These are phyloP conservation scores for Catharus bicknelli DNA, from an alignment of 2,113 vertebrate genomes.

Conservation along the genomic window DNA sequence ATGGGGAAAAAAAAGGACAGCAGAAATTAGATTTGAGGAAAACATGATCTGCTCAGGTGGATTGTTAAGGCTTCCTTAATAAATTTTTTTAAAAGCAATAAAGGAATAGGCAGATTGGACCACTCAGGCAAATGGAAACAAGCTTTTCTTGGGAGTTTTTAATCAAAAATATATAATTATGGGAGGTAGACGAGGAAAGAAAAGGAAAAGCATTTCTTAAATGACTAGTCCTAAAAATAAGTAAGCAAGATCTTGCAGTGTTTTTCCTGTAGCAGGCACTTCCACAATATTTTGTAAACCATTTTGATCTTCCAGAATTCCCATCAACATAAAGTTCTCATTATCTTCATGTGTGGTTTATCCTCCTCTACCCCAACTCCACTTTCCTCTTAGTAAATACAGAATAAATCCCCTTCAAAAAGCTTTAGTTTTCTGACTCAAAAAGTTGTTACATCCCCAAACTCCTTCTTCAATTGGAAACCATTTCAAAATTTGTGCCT, in stretches of 20 bases:
- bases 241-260: background rate
- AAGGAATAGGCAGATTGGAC: background rate
- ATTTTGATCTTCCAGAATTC: background rate
- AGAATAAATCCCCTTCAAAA: background rate
- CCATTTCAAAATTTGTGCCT: background rate
- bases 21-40: background rate
- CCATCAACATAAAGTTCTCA: background rate
- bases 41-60: background rate
- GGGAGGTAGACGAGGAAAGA: background rate
- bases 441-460: background rate
- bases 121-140: background rate
- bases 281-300: background rate
- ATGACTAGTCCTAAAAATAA: background rate
- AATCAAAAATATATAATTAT: background rate
- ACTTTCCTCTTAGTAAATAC: background rate
- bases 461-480: background rate
- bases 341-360: background rate
- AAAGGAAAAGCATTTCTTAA: background rate
- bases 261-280: background rate
- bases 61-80: background rate
- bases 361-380: background rate
- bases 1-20: background rate
- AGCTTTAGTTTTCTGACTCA: background rate
- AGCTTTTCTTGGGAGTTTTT: background rate
- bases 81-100: background rate